These are phyloP conservation scores for Odontothrips loti DNA, from an alignment of 2,888 invertebrate species.

Conservation along the genomic window DNA sequence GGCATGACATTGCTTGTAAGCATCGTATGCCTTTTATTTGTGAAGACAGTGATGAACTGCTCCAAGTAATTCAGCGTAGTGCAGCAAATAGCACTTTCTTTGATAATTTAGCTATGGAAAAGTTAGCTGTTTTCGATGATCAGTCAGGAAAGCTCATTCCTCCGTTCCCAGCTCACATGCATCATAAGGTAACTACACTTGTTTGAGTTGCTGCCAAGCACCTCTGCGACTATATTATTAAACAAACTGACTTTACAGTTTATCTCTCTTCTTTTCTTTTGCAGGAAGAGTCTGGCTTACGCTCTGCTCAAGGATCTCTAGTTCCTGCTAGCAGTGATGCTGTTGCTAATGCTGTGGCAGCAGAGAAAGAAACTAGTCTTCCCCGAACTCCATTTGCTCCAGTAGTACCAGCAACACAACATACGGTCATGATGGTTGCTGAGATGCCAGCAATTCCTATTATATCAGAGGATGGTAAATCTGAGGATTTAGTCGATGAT, in stretches of 20 bases:
- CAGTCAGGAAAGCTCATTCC: not conserved
- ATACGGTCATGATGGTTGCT: not conserved
- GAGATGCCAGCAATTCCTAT: constrained; percentile 7
- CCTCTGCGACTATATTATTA: not conserved
- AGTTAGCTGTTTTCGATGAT: constrained; percentile 52
- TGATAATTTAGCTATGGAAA: not conserved
- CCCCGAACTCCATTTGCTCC: not conserved
- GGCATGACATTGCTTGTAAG: constrained; percentile 88
- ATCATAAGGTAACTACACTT: not conserved
- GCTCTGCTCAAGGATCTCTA: not conserved
- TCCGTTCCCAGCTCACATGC: not conserved
- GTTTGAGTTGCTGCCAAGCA: not conserved
- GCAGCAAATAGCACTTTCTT: constrained; percentile 62
- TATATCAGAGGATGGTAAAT: not conserved
- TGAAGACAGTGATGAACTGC: constrained; percentile 80
- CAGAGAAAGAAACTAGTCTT: not conserved
- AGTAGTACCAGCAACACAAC: constrained; percentile 3
- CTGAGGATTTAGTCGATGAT: not conserved
- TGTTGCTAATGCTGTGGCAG: not conserved
- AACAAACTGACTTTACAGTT: no score
- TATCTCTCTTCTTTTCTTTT: not conserved
- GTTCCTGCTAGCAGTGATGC: not conserved
- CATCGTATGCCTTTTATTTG: constrained; percentile 85
- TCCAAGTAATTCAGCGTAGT: constrained; percentile 77
- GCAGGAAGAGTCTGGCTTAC: not conserved